Percentiles rank a stretch among this genome's conserved stretches.
phyloP scores from a whole-genome alignment of 2,797 vertebrate genomes.

The Telmatherina bonti region DNA sequence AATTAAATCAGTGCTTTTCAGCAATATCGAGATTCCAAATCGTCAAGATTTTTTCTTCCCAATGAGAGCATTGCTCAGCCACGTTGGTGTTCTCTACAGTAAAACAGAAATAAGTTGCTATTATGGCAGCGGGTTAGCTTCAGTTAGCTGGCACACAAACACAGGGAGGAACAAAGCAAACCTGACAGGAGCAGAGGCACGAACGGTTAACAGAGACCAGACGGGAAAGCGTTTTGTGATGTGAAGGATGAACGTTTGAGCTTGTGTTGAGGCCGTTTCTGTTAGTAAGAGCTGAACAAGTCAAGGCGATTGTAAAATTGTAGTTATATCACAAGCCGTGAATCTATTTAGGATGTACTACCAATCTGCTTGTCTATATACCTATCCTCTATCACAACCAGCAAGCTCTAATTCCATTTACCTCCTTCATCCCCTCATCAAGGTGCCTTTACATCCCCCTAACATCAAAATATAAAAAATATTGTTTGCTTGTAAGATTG shows the following conservation, averaged over 20 bases:
- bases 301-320: constrained; percentile 4
- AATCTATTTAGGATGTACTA: constrained; percentile 39
- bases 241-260: not conserved
- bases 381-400: constrained; percentile 51
- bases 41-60: not conserved
- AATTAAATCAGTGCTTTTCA: not conserved
- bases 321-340: not conserved
- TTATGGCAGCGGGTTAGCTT: constrained; percentile 14
- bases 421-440: constrained; percentile 69
- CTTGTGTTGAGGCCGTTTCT: constrained; percentile 23
- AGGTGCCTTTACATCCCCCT: constrained; percentile 76
- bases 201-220: constrained; percentile 18
- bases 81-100: constrained; percentile 41
- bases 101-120: constrained; percentile 59
- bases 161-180: constrained; percentile 44
- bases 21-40: not conserved
- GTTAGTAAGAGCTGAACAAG: constrained; percentile 13
- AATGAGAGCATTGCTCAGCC: constrained; percentile 57
- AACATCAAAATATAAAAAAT: constrained; percentile 31
- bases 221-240: constrained; percentile 7
- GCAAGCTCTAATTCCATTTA: constrained; percentile 53
- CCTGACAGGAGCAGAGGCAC: constrained; percentile 23
- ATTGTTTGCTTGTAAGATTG: constrained; percentile 13
- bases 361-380: constrained; percentile 31
- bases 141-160: constrained; percentile 51